phyloP scores from a whole-genome alignment of 2,113 vertebrate genomes.

The Protomyctophum bolini region DNA sequence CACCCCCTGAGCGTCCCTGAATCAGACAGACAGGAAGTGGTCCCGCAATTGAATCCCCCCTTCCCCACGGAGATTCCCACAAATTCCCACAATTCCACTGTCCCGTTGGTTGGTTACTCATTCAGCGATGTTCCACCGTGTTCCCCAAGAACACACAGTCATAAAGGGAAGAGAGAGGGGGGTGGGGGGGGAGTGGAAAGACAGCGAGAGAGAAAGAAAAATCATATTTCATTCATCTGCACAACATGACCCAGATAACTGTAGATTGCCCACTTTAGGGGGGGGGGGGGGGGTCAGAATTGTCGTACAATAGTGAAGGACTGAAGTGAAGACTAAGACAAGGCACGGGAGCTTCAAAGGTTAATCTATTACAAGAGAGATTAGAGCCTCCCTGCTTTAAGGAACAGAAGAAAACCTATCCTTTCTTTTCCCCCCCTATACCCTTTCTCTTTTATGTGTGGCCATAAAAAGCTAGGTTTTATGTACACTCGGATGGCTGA shows the following conservation, averaged over 20 bases:
- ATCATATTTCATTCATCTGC: constrained; percentile 71
- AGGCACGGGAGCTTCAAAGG: constrained; percentile 63
- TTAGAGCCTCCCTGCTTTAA: constrained; percentile 71
- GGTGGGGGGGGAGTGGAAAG: constrained; percentile 26
- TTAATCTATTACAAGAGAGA: constrained; percentile 72
- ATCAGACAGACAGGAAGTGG: constrained; percentile 79
- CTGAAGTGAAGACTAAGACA: constrained; percentile 55
- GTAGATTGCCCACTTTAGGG: constrained; percentile 66
- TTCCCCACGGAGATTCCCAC: constrained; percentile 79
- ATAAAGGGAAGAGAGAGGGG: constrained; percentile 46
- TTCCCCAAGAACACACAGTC: constrained; percentile 53
- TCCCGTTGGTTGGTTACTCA: constrained; percentile 76
- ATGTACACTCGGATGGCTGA: constrained; percentile 77
- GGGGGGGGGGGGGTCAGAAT: constrained; percentile 55
- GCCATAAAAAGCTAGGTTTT: constrained; percentile 78
- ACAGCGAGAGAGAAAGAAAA: constrained; percentile 26
- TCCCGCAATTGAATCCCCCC: constrained; percentile 53
- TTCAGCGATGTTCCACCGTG: constrained; percentile 68
- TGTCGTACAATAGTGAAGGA: constrained; percentile 51
- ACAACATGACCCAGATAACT: constrained; percentile 71
- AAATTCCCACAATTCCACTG: constrained; percentile 76
- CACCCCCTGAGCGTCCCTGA: constrained; percentile 75
- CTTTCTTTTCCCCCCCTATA: constrained; percentile 46
- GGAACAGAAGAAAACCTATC: constrained; percentile 70
- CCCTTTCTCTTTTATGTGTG: constrained; percentile 73